A percentile compares a stretch with the other conserved stretches of the same genome.
Evolutionary conservation across 2,797 vertebrate species (phyloP).

Genomic region (Anguilla anguilla): DNA sequence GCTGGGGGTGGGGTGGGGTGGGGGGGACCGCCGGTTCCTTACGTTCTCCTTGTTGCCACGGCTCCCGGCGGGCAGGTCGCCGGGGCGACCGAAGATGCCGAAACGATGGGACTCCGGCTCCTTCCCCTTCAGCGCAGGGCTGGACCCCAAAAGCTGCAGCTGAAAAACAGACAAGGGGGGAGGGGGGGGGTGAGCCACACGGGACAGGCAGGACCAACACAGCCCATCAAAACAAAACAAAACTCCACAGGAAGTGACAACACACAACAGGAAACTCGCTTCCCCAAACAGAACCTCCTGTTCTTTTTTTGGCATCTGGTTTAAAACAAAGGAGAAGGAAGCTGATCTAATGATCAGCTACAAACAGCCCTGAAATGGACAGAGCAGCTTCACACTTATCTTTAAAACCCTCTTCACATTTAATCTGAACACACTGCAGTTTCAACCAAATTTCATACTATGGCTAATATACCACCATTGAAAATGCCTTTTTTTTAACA

Average conservation of each 20-base stretch:
- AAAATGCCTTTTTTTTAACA: no score
- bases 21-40: neutral
- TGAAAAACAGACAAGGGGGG: slow-evolving; percentile 48
- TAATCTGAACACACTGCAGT: no score
- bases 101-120: slow-evolving; percentile 62
- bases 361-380: no score
- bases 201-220: neutral
- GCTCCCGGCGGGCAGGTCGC: slow-evolving; percentile 23
- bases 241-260: neutral
- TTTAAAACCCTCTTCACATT: no score
- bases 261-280: neutral
- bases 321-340: no score
- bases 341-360: no score
- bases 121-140: slow-evolving; percentile 82
- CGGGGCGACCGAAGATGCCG: slow-evolving; percentile 63
- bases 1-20: neutral
- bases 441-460: no score
- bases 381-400: no score
- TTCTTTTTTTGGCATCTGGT: neutral
- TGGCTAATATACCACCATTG: no score
- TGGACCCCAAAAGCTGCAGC: slow-evolving; percentile 80
- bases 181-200: neutral
- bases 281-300: neutral
- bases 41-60: slow-evolving; percentile 86
- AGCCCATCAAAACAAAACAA: neutral